phyloP scores from a whole-genome alignment of 2,797 vertebrate species.

The Lepidocolaptes lacrymiger region DNA sequence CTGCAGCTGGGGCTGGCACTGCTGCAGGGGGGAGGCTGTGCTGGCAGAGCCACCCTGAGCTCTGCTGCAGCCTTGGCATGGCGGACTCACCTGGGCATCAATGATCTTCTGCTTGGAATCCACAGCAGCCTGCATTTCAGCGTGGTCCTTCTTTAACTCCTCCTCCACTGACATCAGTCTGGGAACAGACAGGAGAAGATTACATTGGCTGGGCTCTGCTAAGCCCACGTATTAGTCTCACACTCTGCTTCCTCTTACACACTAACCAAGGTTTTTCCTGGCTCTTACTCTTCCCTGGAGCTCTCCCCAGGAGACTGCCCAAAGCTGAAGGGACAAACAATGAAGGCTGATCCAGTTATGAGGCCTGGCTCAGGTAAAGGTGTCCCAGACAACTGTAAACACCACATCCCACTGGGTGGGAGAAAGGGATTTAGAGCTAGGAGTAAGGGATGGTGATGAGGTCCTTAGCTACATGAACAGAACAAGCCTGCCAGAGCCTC shows the following conservation, averaged over 20 bases:
- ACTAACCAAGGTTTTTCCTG: neutral
- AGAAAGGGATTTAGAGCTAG: neutral
- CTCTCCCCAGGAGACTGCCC: neutral
- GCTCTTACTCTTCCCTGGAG: neutral
- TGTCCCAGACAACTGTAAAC: neutral
- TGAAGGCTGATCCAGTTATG: neutral
- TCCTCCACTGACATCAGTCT: constrained; percentile 99
- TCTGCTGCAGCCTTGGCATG: neutral
- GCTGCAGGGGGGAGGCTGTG: neutral
- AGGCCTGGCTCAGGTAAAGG: neutral
- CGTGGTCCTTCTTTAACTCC: constrained; percentile 96
- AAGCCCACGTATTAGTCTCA: neutral
- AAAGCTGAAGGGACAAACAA: neutral
- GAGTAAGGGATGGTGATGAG: neutral
- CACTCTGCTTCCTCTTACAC: neutral
- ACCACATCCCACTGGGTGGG: neutral
- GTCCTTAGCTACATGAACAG: neutral
- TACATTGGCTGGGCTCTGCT: neutral
- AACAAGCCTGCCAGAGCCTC: neutral
- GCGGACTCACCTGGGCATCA: constrained; percentile 89
- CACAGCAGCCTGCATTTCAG: constrained; percentile 96
- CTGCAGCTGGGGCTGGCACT: neutral
- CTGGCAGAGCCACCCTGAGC: neutral
- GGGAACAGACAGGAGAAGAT: neutral
- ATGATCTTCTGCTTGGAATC: constrained; percentile 99